Conservation (phyloP, 2,888 invertebrate species). For the Mesochorus sp. region DNA sequence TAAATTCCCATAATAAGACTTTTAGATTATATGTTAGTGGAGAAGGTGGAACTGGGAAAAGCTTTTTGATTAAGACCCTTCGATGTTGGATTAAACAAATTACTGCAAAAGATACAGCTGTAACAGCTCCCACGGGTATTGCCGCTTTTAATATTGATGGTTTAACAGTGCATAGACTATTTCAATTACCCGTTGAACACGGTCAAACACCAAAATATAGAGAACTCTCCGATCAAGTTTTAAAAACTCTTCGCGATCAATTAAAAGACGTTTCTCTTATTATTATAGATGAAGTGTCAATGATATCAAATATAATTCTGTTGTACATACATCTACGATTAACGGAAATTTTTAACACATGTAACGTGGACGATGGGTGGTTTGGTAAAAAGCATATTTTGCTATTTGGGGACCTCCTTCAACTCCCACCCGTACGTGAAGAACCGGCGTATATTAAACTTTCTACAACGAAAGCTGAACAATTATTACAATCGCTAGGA, state of each 20-base stretch:
- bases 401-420: slow-evolving; percentile 2
- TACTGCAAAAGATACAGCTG: slow-evolving; percentile 55
- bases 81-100: slow-evolving; percentile 63
- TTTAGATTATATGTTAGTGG: slow-evolving; percentile 61
- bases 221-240: background rate
- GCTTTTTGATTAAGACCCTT: slow-evolving; percentile 57
- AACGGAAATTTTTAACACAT: slow-evolving; percentile 67
- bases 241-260: slow-evolving; percentile 14
- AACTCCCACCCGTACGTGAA: slow-evolving; percentile 34
- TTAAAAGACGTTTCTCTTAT: slow-evolving; percentile 9
- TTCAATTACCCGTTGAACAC: slow-evolving; percentile 9
- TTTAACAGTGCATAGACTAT: slow-evolving; percentile 67
- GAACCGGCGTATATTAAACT: slow-evolving; percentile 13
- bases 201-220: slow-evolving; percentile 8
- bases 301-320: background rate
- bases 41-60: slow-evolving; percentile 47
- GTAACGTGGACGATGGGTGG: slow-evolving; percentile 38
- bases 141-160: slow-evolving; percentile 73
- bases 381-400: too few species aligned
- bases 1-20: slow-evolving; percentile 1
- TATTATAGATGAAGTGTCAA: background rate
- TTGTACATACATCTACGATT: slow-evolving; percentile 65
- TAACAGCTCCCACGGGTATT: slow-evolving; percentile 71
- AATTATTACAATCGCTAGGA: slow-evolving; percentile 26
- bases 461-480: slow-evolving; percentile 10